Conservation (phyloP, 2,113 vertebrate species). For the Micromys minutus region DNA sequence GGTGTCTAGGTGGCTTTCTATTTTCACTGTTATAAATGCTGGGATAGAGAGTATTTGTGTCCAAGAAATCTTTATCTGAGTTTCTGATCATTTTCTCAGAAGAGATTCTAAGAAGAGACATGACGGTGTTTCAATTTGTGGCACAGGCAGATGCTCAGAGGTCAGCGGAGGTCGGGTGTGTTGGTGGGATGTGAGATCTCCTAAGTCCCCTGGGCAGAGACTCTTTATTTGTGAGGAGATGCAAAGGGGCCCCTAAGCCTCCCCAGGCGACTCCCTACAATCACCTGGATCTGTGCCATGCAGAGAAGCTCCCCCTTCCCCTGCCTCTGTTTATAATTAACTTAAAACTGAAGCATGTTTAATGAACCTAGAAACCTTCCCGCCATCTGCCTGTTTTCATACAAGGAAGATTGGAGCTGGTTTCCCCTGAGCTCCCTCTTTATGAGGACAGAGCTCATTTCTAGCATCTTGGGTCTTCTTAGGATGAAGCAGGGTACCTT, state of each 20-base stretch:
- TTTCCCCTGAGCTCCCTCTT: constrained; percentile 39
- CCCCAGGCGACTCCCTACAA: not conserved
- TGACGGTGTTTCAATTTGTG: not conserved
- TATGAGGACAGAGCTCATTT: constrained; percentile 59
- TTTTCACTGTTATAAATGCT: constrained; percentile 55
- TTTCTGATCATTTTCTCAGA: constrained; percentile 57
- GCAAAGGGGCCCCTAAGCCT: not conserved
- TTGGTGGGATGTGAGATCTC: not conserved
- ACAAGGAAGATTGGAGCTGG: constrained; percentile 58
- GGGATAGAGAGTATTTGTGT: constrained; percentile 6
- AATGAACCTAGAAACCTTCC: constrained; percentile 76
- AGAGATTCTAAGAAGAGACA: constrained; percentile 48
- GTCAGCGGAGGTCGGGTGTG: not conserved
- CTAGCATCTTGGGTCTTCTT: not conserved
- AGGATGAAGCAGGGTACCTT: not conserved
- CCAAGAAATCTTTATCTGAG: constrained; percentile 52
- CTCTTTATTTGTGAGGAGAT: not conserved
- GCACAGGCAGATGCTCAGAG: not conserved
- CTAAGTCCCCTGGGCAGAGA: not conserved
- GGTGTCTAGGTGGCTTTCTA: not conserved
- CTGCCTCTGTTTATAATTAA: constrained; percentile 69
- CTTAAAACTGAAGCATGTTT: constrained; percentile 77
- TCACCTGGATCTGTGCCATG: constrained; percentile 32
- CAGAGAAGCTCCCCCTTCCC: constrained; percentile 26
- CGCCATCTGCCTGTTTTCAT: constrained; percentile 78